These are phyloP conservation scores for Goniozus legneri DNA, from an alignment of 1,140 invertebrate species.

Conservation along the genomic window DNA sequence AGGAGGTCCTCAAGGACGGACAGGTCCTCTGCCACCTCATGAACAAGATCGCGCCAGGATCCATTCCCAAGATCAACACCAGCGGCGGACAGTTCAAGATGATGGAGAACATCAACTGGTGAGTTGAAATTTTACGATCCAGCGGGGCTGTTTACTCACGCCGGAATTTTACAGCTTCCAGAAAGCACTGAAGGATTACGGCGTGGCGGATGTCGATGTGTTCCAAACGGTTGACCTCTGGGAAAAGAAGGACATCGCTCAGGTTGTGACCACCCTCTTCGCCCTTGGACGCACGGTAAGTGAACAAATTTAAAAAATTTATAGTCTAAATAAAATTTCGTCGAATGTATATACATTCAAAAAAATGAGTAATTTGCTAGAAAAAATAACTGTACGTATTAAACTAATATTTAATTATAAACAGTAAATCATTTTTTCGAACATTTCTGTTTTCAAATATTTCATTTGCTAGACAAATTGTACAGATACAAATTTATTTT, in stretches of 20 bases:
- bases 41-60: conserved; percentile 81
- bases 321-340: neutral
- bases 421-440: no score
- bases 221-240: conserved; percentile 94
- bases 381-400: no score
- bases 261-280: conserved; percentile 83
- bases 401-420: no score
- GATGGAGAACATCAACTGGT: conserved; percentile 92
- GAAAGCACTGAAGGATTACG: conserved; percentile 80
- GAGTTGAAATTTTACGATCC: conserved; percentile 48
- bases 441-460: no score
- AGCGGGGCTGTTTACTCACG: neutral
- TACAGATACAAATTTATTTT: no score
- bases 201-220: conserved; percentile 83
- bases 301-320: conserved; percentile 7
- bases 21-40: conserved; percentile 78
- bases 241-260: conserved; percentile 89
- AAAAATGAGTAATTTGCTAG: no score
- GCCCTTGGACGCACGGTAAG: conserved; percentile 83
- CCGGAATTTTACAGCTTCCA: conserved; percentile 69
- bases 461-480: no score
- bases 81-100: conserved; percentile 87
- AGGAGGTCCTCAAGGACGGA: conserved; percentile 79
- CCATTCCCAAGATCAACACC: conserved; percentile 79
- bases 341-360: no score